Conservation (phyloP, 2,888 invertebrate species). For the Lydus trimaculatus region DNA sequence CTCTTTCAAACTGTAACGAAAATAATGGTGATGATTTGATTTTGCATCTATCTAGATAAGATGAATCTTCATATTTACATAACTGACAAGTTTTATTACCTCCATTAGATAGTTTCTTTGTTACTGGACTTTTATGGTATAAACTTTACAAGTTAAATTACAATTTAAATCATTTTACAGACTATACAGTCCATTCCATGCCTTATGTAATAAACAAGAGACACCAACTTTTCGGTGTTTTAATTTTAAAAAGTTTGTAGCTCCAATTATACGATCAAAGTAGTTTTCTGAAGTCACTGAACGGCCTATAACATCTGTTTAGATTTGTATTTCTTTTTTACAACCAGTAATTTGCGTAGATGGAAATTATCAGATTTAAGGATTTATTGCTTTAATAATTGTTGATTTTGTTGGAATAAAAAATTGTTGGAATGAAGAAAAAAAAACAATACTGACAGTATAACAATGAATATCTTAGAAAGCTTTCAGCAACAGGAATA, state of each 20-base stretch:
- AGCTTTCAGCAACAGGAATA: not conserved
- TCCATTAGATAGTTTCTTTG: too few species aligned
- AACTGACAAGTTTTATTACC: too few species aligned
- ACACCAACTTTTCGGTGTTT: not conserved
- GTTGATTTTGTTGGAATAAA: not conserved
- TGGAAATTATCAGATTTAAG: not conserved
- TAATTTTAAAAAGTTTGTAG: not conserved
- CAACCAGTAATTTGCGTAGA: not conserved
- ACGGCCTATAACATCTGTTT: not conserved
- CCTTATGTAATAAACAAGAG: too few species aligned
- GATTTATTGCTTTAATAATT: not conserved
- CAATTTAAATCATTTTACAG: too few species aligned
- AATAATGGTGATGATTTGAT: too few species aligned
- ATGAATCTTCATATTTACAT: too few species aligned
- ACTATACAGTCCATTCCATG: too few species aligned
- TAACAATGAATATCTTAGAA: not conserved
- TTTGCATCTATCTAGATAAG: too few species aligned
- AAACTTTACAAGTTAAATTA: too few species aligned
- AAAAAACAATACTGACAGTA: not conserved
- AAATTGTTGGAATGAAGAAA: not conserved
- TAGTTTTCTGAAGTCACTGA: not conserved
- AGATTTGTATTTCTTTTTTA: not conserved
- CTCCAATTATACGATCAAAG: not conserved
- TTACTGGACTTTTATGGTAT: not conserved
- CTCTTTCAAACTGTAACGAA: too few species aligned